Base-by-base conservation (phyloP, 2,888 invertebrate species). In the Melieria omissa region DNA sequence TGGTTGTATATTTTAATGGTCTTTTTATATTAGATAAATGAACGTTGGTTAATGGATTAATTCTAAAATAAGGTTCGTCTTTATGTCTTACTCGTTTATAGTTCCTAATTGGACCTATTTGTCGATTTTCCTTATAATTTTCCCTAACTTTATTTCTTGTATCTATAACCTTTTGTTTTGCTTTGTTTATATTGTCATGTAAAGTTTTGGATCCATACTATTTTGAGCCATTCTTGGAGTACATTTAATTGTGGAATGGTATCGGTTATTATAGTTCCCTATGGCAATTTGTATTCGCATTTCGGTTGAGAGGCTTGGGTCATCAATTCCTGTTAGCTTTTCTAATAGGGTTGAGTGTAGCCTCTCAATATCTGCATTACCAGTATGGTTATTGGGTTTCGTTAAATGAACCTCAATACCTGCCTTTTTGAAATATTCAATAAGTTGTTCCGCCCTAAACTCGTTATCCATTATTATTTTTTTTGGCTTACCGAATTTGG, bases 401-500 rank as follows among this genome's bases (percentile, higher is more conserved):
- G 73, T 75, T 10, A 73, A 69, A 63, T 71, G 61, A 44, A 62
- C 29, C 47, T 73, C 66, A 65, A 72, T 52, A 58, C 47, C 41
- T 49, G 16, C 62, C 10, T 71, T 29, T n/a, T 67, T 68, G 8
- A 73, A 44, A 60, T 55, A 75, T 44, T 49, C 54, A 45, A 62
- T 46, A 14, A 73, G 3, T 49, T 73, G 71, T 69, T 71, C 60
- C 4, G 71, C 14, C 45, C 46, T 71, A 60, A 73, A 75, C 58
- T 75, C 71, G 45, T 73, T 75, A 44, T 71, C 72, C 46, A 70
- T 52, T 69, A 75, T 58, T 9, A 75, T 64, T 57, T 67, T 65
- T 12, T 61, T 73, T 41, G 68, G 71, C 73, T 72, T 73, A 7
- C 73, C 73, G 47, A 73, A 74, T 70, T 74, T 71, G 7, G 66